Conservation (phyloP, 1,140 invertebrate genomes). For the Achroia grisella region DNA sequence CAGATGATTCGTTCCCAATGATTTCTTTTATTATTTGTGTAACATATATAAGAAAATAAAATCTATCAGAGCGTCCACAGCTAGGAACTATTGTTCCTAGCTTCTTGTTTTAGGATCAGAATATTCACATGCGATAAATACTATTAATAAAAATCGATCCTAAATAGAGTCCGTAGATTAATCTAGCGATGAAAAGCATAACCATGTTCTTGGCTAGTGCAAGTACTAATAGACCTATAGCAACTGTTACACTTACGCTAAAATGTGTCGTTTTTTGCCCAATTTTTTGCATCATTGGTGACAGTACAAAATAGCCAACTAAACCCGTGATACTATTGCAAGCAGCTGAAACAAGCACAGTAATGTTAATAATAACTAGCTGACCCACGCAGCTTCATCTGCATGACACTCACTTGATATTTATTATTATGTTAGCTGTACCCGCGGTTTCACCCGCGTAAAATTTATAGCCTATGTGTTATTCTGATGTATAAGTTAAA, state of each 20-base stretch:
- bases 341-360: constrained; percentile 25
- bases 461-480: too few relatives aligned
- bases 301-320: constrained; percentile 22
- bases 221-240: constrained; percentile 13
- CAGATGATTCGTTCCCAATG: constrained; percentile 19
- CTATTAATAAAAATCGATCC: constrained; percentile 10
- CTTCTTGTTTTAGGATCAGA: constrained; percentile 23
- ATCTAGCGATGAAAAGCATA: constrained; percentile 5
- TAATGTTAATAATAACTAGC: neutral
- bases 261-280: constrained; percentile 23
- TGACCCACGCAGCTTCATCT: too few relatives aligned
- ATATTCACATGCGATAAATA: constrained; percentile 13
- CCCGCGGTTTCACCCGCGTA: too few relatives aligned
- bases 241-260: constrained; percentile 4
- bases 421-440: too few relatives aligned
- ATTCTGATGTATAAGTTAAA: too few relatives aligned
- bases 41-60: constrained; percentile 28
- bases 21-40: constrained; percentile 32
- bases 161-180: constrained; percentile 9
- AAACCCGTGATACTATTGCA: constrained; percentile 21
- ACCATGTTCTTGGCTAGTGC: constrained; percentile 2
- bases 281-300: constrained; percentile 21
- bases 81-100: constrained; percentile 24
- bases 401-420: too few relatives aligned
- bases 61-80: constrained; percentile 30